Evolutionary conservation across 2,797 vertebrate species (phyloP).

Genomic region (Bradypodion pumilum): DNA sequence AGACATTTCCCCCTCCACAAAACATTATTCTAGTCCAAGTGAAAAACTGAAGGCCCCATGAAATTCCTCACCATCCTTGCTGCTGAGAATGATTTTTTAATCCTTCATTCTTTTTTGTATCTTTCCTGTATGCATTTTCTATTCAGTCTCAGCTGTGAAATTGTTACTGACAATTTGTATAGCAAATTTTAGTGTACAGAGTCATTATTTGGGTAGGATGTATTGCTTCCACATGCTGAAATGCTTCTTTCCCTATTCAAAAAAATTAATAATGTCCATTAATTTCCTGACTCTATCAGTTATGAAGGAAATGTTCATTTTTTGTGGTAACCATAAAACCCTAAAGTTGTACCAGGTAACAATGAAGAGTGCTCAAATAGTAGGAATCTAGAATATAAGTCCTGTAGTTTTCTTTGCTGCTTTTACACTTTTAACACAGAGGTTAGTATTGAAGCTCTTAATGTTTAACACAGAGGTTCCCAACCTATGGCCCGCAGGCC

Average conservation of each 20-base stretch:
- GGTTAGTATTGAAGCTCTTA: neutral
- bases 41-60: too few species aligned
- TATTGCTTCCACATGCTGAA: neutral
- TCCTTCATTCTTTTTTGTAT: too few species aligned
- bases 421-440: neutral
- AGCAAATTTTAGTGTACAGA: neutral
- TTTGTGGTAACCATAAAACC: neutral
- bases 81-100: too few species aligned
- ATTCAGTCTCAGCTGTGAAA: neutral
- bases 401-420: neutral
- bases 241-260: neutral
- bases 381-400: neutral
- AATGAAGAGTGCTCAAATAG: neutral
- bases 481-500: too few species aligned
- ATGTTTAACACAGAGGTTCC: too few species aligned
- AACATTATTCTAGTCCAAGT: too few species aligned
- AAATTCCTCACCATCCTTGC: too few species aligned
- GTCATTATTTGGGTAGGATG: neutral
- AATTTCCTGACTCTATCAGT: neutral
- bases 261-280: neutral
- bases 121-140: neutral
- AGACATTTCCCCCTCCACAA: too few species aligned
- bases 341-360: neutral
- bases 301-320: neutral
- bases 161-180: neutral